Conservation (phyloP, 2,888 invertebrate species). For the Serrognathus titanus region DNA sequence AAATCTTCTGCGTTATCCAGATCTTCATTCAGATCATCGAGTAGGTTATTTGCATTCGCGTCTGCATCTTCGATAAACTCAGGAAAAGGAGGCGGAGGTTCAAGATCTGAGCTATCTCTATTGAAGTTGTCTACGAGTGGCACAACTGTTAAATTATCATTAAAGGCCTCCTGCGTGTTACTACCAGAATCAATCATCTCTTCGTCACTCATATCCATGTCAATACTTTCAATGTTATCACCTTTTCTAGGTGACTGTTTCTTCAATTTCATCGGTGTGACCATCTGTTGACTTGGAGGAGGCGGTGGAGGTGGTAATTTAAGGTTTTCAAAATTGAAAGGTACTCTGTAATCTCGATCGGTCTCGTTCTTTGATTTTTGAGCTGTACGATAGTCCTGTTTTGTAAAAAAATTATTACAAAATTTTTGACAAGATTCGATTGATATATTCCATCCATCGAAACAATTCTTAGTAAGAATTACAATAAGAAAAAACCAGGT, state of each 20-base stretch:
- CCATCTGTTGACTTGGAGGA: slow-evolving; percentile 41
- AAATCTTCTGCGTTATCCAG: slow-evolving; percentile 27
- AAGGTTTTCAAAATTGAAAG: slow-evolving; percentile 38
- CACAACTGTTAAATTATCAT: slow-evolving; percentile 17
- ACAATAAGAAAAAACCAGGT: background rate
- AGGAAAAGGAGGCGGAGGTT: slow-evolving; percentile 46
- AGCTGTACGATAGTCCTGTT: slow-evolving; percentile 34
- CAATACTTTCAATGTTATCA: slow-evolving; percentile 76
- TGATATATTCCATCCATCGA: background rate
- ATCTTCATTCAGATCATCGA: slow-evolving; percentile 42
- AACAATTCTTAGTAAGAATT: background rate
- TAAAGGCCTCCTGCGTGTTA: slow-evolving; percentile 22
- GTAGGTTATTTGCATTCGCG: slow-evolving; percentile 42
- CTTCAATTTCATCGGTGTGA: slow-evolving; percentile 17
- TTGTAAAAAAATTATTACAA: slow-evolving; percentile 14
- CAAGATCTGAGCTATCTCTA: slow-evolving; percentile 20
- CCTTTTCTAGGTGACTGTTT: slow-evolving; percentile 35
- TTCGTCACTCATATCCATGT: slow-evolving; percentile 86
- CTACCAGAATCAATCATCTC: slow-evolving; percentile 48
- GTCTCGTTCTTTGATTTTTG: slow-evolving; percentile 6
- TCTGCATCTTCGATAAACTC: slow-evolving; percentile 41
- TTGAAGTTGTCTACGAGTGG: slow-evolving; percentile 11
- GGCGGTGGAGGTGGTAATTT: slow-evolving; percentile 52
- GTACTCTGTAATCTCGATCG: slow-evolving; percentile 44
- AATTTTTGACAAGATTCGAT: slow-evolving; percentile 1